phyloP scores from a whole-genome alignment of 2,888 invertebrate species.

The Macrostomum cliftonense region DNA sequence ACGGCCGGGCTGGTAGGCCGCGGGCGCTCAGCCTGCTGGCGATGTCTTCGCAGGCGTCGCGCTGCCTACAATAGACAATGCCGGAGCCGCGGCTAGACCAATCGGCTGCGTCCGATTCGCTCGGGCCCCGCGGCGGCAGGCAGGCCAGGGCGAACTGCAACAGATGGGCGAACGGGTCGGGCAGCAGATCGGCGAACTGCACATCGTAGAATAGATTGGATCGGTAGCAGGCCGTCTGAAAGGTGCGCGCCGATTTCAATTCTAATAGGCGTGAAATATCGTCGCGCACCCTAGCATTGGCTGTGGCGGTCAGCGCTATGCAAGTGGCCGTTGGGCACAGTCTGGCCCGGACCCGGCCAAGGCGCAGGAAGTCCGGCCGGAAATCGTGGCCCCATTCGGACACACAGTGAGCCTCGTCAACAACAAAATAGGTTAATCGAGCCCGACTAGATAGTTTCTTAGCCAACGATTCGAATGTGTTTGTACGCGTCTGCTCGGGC shows the following conservation, averaged over 20 bases:
- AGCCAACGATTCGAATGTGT: conserved; percentile 41
- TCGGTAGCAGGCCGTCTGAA: conserved; percentile 59
- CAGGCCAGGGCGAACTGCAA: conserved; percentile 27
- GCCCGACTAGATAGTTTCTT: conserved; percentile 52
- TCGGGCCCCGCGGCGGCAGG: too few relatives aligned
- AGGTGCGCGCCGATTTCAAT: background rate
- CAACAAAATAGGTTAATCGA: conserved; percentile 67
- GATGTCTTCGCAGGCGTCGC: conserved; percentile 69
- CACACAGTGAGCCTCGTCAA: conserved; percentile 64
- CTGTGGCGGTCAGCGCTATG: conserved; percentile 87
- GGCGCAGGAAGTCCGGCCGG: conserved; percentile 66
- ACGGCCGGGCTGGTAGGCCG: conserved; percentile 54
- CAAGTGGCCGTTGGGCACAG: conserved; percentile 48
- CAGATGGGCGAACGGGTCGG: conserved; percentile 61
- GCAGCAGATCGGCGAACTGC: conserved; percentile 58
- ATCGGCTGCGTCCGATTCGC: too few relatives aligned
- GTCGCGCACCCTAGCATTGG: conserved; percentile 40
- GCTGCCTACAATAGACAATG: conserved; percentile 80
- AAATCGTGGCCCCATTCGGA: conserved; percentile 99
- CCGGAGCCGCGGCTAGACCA: conserved; percentile 46
- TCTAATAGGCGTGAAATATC: conserved; percentile 5
- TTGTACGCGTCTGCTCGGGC: conserved; percentile 77
- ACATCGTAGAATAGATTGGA: conserved; percentile 85
- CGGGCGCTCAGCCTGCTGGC: conserved; percentile 52
- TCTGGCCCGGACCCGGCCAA: conserved; percentile 49